Base-by-base conservation (phyloP, 2,113 vertebrate genomes). In the Puffinus mauretanicus region DNA sequence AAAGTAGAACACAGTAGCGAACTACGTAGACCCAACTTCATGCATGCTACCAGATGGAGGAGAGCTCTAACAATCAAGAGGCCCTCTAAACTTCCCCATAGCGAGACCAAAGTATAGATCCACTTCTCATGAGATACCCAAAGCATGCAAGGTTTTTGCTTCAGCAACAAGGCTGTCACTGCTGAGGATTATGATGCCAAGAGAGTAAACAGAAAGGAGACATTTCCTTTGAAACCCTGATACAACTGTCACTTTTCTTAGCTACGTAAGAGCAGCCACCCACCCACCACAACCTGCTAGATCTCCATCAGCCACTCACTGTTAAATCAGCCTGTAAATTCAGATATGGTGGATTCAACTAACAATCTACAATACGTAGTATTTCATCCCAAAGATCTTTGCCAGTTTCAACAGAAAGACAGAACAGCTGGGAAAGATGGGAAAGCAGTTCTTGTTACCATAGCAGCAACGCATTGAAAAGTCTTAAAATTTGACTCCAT, bases 341-440 rank as follows among this genome's bases (percentile, higher is more conserved):
- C 52, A 86, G 61, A 44, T 49, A 57, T 10, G 7, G 14, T 38
- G 22, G 19, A 79, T 58, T 60, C 58, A 38, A 19, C 36, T 52
- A 65, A 34, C 16, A 22, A 58, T 44, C 32, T 52, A 46, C 1
- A 1, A 49, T 21, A 38, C 0, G 1, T 51, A 58, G 29, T 49
- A 49, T 42, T 64, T 78, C 7, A 71, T 54, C 70, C 78, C 32
- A 46, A 67, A 75, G 18, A 52, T 29, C 52, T 69, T 69, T 30
- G 15, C 36, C 52, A 71, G 51, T 72, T 79, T 52, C 44, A 72
- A 51, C 29, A 65, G 73, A 13, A 42, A 55, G 18, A 65, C 30
- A 42, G 30, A 51, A 44, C 18, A 55, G 10, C 22, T 57, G 27
- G 27, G 40, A 13, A 40, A 40, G 40, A 46, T 10, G 5, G 49